A percentile compares a stretch with the other conserved stretches of the same genome.
Conservation (phyloP, 1,140 invertebrate genomes). For the Calephelis virginiensis region DNA sequence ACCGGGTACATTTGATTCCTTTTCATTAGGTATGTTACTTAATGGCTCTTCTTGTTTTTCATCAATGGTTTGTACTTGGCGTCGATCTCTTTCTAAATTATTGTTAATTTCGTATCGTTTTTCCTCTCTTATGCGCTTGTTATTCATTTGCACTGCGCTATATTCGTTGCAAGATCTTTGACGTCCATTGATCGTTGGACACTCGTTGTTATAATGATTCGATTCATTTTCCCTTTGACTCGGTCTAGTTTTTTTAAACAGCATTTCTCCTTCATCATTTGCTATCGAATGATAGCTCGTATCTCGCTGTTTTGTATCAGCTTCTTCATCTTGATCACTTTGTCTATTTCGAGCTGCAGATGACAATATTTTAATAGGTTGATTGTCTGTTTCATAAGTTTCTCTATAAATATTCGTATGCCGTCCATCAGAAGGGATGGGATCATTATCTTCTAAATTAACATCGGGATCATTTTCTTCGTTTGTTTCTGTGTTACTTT, state of each 20-base stretch:
- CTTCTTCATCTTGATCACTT: neutral
- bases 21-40: slow-evolving; percentile 25
- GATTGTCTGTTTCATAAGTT: slow-evolving; percentile 2
- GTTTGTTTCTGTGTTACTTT: neutral
- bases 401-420: slow-evolving; percentile 2
- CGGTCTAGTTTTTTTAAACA: slow-evolving; percentile 1
- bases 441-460: slow-evolving; percentile 6
- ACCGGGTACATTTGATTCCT: slow-evolving; percentile 21
- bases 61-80: slow-evolving; percentile 37
- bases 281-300: neutral
- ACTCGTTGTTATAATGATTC: neutral
- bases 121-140: slow-evolving; percentile 11
- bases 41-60: slow-evolving; percentile 7
- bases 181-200: neutral
- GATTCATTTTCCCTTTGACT: slow-evolving; percentile 4
- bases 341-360: neutral
- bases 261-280: slow-evolving; percentile 24
- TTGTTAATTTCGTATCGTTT: slow-evolving; percentile 21
- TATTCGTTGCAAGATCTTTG: neutral
- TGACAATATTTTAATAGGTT: neutral
- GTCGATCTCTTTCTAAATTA: slow-evolving; percentile 40
- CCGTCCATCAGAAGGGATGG: neutral
- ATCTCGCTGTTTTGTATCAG: slow-evolving; percentile 5
- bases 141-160: slow-evolving; percentile 15
- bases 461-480: slow-evolving; percentile 4